Conservation (phyloP, 2,888 invertebrate species). For the Gari tellinella region DNA sequence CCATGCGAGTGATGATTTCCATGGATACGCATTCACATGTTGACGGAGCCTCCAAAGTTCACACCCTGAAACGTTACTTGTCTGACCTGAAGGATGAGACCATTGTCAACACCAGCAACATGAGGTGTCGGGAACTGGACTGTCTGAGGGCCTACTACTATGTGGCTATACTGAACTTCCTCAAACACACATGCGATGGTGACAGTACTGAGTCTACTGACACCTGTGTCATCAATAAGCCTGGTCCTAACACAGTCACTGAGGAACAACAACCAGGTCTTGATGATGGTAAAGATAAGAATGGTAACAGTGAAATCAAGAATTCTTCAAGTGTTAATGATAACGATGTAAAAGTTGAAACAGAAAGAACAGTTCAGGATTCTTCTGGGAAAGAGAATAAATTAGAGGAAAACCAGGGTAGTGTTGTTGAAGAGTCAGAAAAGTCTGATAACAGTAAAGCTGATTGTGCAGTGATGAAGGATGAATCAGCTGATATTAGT, state of each 20-base stretch:
- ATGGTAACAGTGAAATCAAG: neutral
- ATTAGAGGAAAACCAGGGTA: no score
- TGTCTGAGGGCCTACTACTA: constrained; percentile 79
- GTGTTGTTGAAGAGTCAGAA: no score
- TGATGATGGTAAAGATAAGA: neutral
- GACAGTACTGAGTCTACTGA: no score
- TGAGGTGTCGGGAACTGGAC: constrained; percentile 77
- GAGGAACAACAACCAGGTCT: neutral
- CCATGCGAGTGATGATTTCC: constrained; percentile 77
- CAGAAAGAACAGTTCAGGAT: no score
- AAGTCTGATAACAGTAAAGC: no score
- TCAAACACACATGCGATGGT: constrained; percentile 56
- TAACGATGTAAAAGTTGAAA: no score
- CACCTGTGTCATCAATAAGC: no score
- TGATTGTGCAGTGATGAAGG: no score
- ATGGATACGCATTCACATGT: constrained; percentile 75
- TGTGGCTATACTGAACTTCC: constrained; percentile 70
- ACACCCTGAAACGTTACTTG: constrained; percentile 73
- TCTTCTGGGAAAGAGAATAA: no score
- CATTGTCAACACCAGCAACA: constrained; percentile 67
- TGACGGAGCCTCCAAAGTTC: constrained; percentile 73
- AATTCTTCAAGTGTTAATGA: no score
- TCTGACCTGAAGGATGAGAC: constrained; percentile 76
- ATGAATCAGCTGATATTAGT: no score
- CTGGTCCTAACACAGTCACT: no score